Percentiles rank a stretch among this genome's conserved stretches.
Evolutionary conservation across 2,113 vertebrate genomes (phyloP).

Genomic region (Mobula hypostoma): DNA sequence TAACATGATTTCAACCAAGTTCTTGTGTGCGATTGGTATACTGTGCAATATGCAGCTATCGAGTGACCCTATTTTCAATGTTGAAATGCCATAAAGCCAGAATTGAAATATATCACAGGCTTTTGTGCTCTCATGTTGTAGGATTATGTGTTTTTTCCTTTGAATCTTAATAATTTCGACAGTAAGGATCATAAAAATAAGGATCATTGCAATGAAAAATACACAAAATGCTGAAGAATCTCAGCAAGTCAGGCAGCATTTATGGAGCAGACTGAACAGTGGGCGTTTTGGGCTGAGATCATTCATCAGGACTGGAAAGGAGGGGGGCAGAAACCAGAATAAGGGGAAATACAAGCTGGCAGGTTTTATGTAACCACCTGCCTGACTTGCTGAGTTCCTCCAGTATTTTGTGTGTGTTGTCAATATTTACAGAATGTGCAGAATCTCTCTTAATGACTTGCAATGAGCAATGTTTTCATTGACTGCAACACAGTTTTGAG

Average conservation of each 20-base stretch:
- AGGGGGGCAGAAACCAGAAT: too few species aligned
- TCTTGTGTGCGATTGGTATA: neutral
- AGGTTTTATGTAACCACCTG: too few species aligned
- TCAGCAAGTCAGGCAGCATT: too few species aligned
- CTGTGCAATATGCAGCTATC: neutral
- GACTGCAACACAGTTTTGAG: neutral
- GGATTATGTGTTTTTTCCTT: neutral
- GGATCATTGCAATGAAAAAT: too few species aligned
- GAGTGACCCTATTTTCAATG: neutral
- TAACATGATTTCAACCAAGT: neutral
- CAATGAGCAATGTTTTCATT: neutral
- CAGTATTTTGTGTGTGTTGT: too few species aligned
- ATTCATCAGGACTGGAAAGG: too few species aligned
- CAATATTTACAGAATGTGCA: too few species aligned
- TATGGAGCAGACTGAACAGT: too few species aligned
- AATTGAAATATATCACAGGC: neutral
- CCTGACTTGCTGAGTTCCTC: too few species aligned
- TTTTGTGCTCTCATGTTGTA: neutral
- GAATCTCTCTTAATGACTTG: neutral
- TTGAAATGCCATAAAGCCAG: neutral
- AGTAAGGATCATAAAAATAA: neutral
- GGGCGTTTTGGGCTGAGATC: too few species aligned
- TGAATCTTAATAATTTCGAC: neutral
- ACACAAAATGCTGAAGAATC: too few species aligned
- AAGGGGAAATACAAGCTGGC: too few species aligned